Evolutionary conservation across 37 sponge, comb jelly and placozoan species (phyloP), one percentile per base, ranked within the genome.

Genomic region (Geodia barretti): DNA sequence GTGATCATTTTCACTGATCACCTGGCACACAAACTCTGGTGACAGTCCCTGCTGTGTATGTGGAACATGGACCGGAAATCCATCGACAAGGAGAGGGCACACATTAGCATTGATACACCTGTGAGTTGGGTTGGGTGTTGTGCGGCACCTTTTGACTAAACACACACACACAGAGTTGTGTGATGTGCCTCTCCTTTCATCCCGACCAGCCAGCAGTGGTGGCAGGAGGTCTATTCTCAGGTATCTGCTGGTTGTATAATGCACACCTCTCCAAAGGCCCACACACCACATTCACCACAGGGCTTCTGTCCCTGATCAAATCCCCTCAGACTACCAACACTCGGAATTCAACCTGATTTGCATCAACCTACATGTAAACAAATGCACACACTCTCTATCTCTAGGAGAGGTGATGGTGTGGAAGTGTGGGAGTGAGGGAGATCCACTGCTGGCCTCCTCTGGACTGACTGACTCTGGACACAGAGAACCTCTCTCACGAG

Each of bases 221-320:
- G 34, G 90, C 93, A 21, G 93, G 91, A 40, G 97, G 97, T 1
- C 84, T 90, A 33, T 96, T 92, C 76, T 84, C 78, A 77, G 96
- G 89, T 84, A 62, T 34, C 4, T 37, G 35, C 69, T 67, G n/a
- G n/a, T n/a, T n/a, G n/a, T n/a, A n/a, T n/a, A n/a, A n/a, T n/a
- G n/a, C n/a, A n/a, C n/a, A n/a, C n/a, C n/a, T n/a, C n/a, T n/a
- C n/a, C n/a, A n/a, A n/a, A n/a, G n/a, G n/a, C n/a, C n/a, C n/a
- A n/a, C n/a, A n/a, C n/a, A n/a, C n/a, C n/a, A n/a, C n/a, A n/a
- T n/a, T n/a, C 5, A 34, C 20, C 37, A 62, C 37, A 24, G 5
- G 54, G 14, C 54, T 47, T 14, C 54, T 47, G 8, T 19, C 5
- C 40, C 32, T 8, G 42, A 73, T 9, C 40, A 26, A 5, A 36